Evolutionary conservation across 1,140 invertebrate genomes (phyloP).

Genomic region (Pollicipes pollicipes): DNA sequence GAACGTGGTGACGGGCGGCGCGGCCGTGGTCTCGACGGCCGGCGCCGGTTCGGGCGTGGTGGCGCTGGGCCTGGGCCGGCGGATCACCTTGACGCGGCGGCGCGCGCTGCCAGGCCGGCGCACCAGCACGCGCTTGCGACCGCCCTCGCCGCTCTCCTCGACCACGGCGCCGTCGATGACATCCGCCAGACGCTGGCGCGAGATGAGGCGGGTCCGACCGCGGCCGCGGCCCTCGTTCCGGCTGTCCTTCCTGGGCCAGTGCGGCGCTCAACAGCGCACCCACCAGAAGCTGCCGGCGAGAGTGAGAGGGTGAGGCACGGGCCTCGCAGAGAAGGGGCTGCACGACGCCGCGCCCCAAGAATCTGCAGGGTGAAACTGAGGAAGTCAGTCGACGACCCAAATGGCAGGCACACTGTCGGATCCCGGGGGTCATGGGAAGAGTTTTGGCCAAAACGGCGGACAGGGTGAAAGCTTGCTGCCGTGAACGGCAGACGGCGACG

Average conservation of each 20-base stretch:
- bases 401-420: too few species aligned
- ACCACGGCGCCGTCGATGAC: not conserved
- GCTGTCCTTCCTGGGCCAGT: not conserved
- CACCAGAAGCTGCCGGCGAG: not conserved
- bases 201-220: not conserved
- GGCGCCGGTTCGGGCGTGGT: not conserved
- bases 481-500: too few species aligned
- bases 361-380: too few species aligned
- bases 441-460: too few species aligned
- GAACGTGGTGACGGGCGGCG: not conserved
- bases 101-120: not conserved
- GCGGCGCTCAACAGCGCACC: not conserved
- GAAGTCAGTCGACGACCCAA: too few species aligned
- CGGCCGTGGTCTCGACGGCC: not conserved
- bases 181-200: not conserved
- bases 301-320: not conserved
- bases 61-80: not conserved
- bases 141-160: not conserved
- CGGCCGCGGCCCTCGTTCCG: too few species aligned
- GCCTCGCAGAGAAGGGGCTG: too few species aligned
- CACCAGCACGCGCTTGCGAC: not conserved
- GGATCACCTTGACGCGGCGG: not conserved
- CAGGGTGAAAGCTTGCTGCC: too few species aligned
- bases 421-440: too few species aligned
- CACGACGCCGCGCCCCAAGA: too few species aligned